Evolutionary conservation across 1,140 invertebrate genomes (phyloP).

Genomic region (Pomacea maculata): DNA sequence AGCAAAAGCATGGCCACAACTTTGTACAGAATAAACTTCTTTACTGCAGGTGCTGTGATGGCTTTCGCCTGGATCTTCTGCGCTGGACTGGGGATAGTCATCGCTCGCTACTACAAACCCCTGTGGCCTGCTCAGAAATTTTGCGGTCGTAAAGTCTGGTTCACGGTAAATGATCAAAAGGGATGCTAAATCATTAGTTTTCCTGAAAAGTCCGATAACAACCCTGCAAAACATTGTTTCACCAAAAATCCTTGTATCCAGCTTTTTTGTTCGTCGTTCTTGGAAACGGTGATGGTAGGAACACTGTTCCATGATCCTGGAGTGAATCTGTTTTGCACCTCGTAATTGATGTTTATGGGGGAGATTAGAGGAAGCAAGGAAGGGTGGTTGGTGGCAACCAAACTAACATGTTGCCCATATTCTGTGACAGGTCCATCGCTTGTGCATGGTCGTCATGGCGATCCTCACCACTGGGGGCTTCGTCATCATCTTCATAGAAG

Average conservation of each 20-base stretch:
- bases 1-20: too few species aligned
- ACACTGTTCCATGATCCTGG: too few species aligned
- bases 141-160: slow-evolving; percentile 92
- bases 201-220: too few species aligned
- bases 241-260: too few species aligned
- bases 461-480: slow-evolving; percentile 79
- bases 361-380: neutral
- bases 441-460: slow-evolving; percentile 85
- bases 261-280: too few species aligned
- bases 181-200: too few species aligned
- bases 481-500: slow-evolving; percentile 84
- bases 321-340: neutral
- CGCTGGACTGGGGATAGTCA: slow-evolving; percentile 85
- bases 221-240: too few species aligned
- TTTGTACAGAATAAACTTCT: neutral
- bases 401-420: neutral
- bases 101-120: slow-evolving; percentile 89
- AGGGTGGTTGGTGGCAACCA: neutral
- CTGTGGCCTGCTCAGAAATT: slow-evolving; percentile 83
- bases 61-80: slow-evolving; percentile 89
- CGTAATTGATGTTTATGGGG: neutral
- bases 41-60: slow-evolving; percentile 74
- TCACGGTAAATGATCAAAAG: slow-evolving; percentile 64
- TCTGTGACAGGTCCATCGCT: slow-evolving; percentile 79
- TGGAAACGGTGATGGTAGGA: too few species aligned